A percentile compares a stretch with the other conserved stretches of the same genome.
Evolutionary conservation across 2,888 invertebrate species (phyloP).

Genomic region (Tipula confusa): DNA sequence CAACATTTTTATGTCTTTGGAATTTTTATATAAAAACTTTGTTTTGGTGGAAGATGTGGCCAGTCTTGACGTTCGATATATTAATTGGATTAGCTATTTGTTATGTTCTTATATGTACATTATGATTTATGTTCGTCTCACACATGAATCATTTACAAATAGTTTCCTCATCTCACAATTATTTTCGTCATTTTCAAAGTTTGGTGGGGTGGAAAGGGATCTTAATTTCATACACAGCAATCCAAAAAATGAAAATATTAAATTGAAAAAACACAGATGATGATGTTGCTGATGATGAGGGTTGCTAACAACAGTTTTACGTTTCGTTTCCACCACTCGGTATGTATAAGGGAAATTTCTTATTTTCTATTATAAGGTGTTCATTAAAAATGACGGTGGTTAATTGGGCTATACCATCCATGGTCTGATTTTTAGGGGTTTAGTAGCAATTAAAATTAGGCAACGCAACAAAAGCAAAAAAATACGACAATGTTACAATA

Average conservation of each 20-base stretch:
- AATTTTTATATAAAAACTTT: not conserved
- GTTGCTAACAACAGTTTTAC: not conserved
- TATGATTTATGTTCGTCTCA: not conserved
- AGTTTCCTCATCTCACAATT: not conserved
- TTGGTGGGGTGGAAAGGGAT: not conserved
- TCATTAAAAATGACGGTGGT: constrained; percentile 39
- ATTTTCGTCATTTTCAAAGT: not conserved
- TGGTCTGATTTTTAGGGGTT: constrained; percentile 35
- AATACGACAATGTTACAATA: not conserved
- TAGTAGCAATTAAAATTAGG: constrained; percentile 35
- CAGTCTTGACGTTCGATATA: not conserved
- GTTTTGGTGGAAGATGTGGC: constrained; percentile 9
- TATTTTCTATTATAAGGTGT: constrained; percentile 36
- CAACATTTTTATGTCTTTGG: not conserved
- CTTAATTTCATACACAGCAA: not conserved
- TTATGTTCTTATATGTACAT: not conserved
- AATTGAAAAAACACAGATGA: constrained; percentile 3
- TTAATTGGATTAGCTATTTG: not conserved
- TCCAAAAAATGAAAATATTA: not conserved
- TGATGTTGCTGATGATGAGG: not conserved
- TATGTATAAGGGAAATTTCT: not conserved
- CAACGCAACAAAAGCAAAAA: not conserved
- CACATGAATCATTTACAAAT: not conserved
- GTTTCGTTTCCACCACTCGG: not conserved
- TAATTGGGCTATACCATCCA: constrained; percentile 38